Conservation (phyloP, 2,888 invertebrate genomes). For the Pheosia tremula region DNA sequence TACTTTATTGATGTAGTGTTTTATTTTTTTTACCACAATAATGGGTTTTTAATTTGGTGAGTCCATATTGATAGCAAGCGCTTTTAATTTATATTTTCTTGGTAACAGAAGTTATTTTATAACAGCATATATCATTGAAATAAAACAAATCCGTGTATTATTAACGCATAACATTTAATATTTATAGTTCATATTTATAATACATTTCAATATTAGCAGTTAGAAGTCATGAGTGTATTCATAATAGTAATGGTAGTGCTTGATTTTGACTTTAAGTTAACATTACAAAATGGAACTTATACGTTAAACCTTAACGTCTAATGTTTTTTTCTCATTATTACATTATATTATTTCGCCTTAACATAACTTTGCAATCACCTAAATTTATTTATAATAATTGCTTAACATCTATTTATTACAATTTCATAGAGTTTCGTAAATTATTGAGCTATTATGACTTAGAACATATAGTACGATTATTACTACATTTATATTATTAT, state of each 20-base stretch:
- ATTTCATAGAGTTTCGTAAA: conserved; percentile 65
- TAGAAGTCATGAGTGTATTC: conserved; percentile 83
- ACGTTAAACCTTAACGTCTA: conserved; percentile 54
- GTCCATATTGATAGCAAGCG: no score
- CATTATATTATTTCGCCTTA: conserved; percentile 60
- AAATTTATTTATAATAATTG: conserved; percentile 56
- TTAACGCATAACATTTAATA: conserved; percentile 89
- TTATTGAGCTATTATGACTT: conserved; percentile 80
- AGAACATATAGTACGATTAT: conserved; percentile 41
- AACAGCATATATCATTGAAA: conserved; percentile 31
- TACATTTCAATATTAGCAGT: conserved; percentile 84
- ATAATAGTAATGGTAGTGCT: conserved; percentile 82
- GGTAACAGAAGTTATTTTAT: no score
- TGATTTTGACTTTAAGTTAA: conserved; percentile 76
- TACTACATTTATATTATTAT: conserved; percentile 46
- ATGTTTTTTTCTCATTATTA: conserved; percentile 56
- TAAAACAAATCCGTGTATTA: conserved; percentile 79
- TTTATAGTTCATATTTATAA: conserved; percentile 85
- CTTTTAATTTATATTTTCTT: no score
- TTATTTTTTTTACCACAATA: background rate
- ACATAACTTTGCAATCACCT: conserved; percentile 41
- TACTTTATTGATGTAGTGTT: background rate
- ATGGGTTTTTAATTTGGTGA: no score
- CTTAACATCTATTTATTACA: conserved; percentile 72
- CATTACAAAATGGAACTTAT: conserved; percentile 83